Percentiles rank a stretch among this genome's conserved stretches.
Evolutionary conservation across 2,797 vertebrate species (phyloP).

Genomic region (Enteromius anoplus): DNA sequence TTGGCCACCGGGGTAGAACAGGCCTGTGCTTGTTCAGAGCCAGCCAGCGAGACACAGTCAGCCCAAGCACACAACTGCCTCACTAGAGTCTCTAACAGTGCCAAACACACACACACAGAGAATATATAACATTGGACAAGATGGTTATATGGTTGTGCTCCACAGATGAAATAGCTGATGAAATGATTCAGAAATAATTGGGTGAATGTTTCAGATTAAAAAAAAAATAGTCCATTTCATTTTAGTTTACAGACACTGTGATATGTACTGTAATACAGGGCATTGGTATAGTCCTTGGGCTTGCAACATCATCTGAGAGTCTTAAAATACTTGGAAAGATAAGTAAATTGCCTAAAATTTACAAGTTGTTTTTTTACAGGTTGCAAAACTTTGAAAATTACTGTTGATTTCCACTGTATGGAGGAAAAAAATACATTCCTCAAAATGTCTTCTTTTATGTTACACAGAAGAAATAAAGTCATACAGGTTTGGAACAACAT

Average conservation of each 20-base stretch:
- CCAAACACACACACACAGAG: constrained; percentile 8
- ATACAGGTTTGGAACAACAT: neutral
- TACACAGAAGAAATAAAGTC: neutral
- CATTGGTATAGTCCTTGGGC: neutral
- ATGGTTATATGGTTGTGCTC: neutral
- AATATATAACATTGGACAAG: neutral
- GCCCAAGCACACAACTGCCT: constrained; percentile 49
- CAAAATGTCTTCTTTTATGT: neutral
- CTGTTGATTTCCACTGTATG: neutral
- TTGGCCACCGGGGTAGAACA: constrained; percentile 67
- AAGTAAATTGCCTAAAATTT: too few relatives aligned
- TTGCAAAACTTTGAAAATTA: neutral
- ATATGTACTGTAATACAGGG: neutral
- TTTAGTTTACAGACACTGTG: neutral
- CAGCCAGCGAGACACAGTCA: constrained; percentile 62
- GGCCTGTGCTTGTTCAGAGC: constrained; percentile 63
- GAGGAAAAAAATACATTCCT: neutral
- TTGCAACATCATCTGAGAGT: neutral
- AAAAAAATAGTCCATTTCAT: neutral
- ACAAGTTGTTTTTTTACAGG: neutral
- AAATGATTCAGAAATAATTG: constrained; percentile 12
- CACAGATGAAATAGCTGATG: constrained; percentile 3
- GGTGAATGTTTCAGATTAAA: neutral
- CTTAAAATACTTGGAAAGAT: neutral
- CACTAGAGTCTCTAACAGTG: constrained; percentile 7